Evolutionary conservation across 2,113 vertebrate species (phyloP), one percentile per base, ranked within the genome.

Genomic region (Brachyistius frenatus): DNA sequence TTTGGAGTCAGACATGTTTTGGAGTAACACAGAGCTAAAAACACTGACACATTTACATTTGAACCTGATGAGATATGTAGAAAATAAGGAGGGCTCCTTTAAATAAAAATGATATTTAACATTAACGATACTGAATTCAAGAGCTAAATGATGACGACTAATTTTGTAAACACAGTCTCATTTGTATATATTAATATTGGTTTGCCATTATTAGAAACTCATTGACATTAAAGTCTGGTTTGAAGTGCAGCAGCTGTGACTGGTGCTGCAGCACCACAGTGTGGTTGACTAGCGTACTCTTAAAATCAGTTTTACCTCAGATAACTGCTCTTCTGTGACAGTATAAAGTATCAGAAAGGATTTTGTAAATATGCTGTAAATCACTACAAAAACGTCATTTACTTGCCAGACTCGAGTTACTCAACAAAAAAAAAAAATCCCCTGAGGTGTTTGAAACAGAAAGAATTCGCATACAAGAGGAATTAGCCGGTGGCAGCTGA

Each of bases 211-310:
- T 44, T 44, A 44, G 9, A 44, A 44, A 44, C 41, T 44, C 41
- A 44, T 44, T 44, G 8, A 44, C 41, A 44, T 44, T 7, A 44
- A 44, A 44, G 41, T 10, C 41, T 41, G 7, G 2, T 5, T 8
- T 41, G 5, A n/a, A 7, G n/a, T 15, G 35, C 36, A 63, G 41
- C 30, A 60, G 30, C 11, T 39, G 35, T 47, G 32, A 33, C 5
- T 55, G 7, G 41, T 30, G 5, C 75, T 78, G 30, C 35, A 83
- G 81, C 85, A 15, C 77, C 87, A 73, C 79, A 2, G 0, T 75
- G 71, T 88, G 90, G 85, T 56, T 5, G 72, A 57, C 1, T 7
- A 30, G 33, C 56, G 66, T n/a, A n/a, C 32, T 31, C 56, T 5
- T 6, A 16, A 33, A 47, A 3, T 13, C 61, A 44, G 41, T 44